Conservation (phyloP, 2,888 invertebrate genomes). For the Andrena bicolor region DNA sequence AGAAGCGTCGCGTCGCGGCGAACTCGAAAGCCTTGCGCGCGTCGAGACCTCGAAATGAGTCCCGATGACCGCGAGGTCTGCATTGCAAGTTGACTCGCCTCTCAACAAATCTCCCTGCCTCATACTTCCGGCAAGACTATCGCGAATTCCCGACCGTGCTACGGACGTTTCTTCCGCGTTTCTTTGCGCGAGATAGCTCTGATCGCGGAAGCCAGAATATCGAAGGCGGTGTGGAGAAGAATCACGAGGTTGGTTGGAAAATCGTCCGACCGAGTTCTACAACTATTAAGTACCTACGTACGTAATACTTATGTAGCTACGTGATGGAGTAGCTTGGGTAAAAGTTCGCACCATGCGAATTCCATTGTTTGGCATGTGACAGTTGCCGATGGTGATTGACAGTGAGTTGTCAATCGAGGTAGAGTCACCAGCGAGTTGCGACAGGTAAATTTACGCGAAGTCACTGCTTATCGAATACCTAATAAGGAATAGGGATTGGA, state of each 20-base stretch:
- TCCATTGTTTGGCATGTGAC: too few relatives aligned
- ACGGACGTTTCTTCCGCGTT: background rate
- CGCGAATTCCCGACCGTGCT: background rate
- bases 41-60: conserved; percentile 7
- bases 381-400: too few relatives aligned
- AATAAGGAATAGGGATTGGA: too few relatives aligned
- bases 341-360: too few relatives aligned
- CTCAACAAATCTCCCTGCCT: background rate
- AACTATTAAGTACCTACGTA: too few relatives aligned
- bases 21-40: conserved; percentile 35
- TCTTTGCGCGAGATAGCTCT: background rate
- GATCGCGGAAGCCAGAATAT: background rate
- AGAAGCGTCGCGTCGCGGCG: conserved; percentile 24
- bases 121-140: background rate
- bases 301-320: too few relatives aligned
- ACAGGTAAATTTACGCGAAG: too few relatives aligned
- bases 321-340: too few relatives aligned
- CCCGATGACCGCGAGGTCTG: background rate
- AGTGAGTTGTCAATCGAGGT: too few relatives aligned
- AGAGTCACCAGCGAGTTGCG: too few relatives aligned
- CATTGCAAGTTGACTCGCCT: background rate
- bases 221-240: background rate
- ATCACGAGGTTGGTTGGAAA: background rate
- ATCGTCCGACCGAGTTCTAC: too few relatives aligned
- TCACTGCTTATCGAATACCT: too few relatives aligned